Conservation (phyloP, 2,113 vertebrate genomes). For the Malaclemys terrapin region DNA sequence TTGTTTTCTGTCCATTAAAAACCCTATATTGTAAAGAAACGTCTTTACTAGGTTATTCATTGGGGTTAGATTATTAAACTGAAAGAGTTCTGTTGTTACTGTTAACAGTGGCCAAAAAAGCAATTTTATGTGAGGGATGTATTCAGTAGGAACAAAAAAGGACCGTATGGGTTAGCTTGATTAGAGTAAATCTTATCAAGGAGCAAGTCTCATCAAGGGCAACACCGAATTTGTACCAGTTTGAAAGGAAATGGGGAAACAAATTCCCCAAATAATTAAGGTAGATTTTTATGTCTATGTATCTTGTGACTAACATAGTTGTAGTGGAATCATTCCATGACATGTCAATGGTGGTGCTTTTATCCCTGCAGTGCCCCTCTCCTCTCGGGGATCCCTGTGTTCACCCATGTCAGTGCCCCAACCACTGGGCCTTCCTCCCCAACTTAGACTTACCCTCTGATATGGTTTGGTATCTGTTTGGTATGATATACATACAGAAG, state of each 20-base stretch:
- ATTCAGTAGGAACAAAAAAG: not conserved
- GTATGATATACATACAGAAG: not conserved
- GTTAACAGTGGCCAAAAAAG: not conserved
- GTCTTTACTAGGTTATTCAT: not conserved
- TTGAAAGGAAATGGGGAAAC: not conserved
- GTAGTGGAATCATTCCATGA: not conserved
- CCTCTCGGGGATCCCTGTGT: not conserved
- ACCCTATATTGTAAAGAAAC: not conserved
- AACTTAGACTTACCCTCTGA: not conserved
- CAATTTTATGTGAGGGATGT: not conserved
- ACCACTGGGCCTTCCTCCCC: not conserved
- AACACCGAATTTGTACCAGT: not conserved
- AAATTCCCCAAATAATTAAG: not conserved
- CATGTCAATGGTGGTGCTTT: not conserved
- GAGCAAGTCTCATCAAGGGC: not conserved
- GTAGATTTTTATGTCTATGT: not conserved
- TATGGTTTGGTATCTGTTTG: not conserved
- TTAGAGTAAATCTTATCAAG: not conserved
- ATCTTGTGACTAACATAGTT: not conserved
- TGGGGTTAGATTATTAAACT: not conserved
- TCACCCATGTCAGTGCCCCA: not conserved
- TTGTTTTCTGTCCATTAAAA: not conserved
- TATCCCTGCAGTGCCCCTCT: not conserved
- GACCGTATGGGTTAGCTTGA: constrained; percentile 11
- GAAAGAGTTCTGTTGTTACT: not conserved